Conservation (phyloP, 2,888 invertebrate species). For the Leptinotarsa peninsularis region DNA sequence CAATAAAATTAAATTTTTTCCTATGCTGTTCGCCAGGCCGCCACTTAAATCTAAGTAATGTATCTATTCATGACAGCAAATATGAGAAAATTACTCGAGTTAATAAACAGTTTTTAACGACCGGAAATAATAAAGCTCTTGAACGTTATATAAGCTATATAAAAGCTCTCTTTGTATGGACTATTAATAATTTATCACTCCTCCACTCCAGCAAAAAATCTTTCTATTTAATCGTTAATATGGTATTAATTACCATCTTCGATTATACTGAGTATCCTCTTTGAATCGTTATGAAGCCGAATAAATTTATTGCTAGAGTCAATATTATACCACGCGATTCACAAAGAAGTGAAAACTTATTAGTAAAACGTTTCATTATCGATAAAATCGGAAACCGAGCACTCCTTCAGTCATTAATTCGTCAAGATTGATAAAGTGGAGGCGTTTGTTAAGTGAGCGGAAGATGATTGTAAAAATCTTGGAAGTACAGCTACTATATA, state of each 20-base stretch:
- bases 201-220: slow-evolving; percentile 4
- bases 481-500: neutral
- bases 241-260: slow-evolving; percentile 13
- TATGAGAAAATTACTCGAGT: slow-evolving; percentile 16
- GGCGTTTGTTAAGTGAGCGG: slow-evolving; percentile 13
- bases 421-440: slow-evolving; percentile 12
- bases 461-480: neutral
- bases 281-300: slow-evolving; percentile 6
- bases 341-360: slow-evolving; percentile 25
- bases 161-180: slow-evolving; percentile 14
- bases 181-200: slow-evolving; percentile 17
- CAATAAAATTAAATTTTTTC: neutral
- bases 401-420: slow-evolving; percentile 33
- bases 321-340: slow-evolving; percentile 10
- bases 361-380: slow-evolving; percentile 31
- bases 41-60: slow-evolving; percentile 22
- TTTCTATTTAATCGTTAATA: slow-evolving; percentile 17
- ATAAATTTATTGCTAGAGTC: slow-evolving; percentile 1
- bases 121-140: slow-evolving; percentile 30
- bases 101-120: slow-evolving; percentile 23
- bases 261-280: slow-evolving; percentile 6
- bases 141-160: slow-evolving; percentile 23
- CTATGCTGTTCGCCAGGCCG: neutral
- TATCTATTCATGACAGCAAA: slow-evolving; percentile 24
- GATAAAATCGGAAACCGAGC: slow-evolving; percentile 29